Conservation (phyloP, 2,113 vertebrate species). For the Neomonachus schauinslandi region DNA sequence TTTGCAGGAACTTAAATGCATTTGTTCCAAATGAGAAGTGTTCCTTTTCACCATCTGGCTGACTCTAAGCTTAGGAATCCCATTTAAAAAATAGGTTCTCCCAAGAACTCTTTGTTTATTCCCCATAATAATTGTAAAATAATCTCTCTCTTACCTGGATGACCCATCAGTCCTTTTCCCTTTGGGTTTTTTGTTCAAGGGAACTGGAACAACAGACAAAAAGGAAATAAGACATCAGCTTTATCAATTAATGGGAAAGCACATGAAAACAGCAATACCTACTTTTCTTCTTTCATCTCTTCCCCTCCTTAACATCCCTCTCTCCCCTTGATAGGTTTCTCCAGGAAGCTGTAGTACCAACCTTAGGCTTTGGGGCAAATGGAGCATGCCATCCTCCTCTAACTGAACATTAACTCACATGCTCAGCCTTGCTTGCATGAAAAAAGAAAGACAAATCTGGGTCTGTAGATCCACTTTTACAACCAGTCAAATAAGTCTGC, state of each 20-base stretch:
- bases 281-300: not conserved
- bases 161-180: not conserved
- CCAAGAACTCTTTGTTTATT: not conserved
- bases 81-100: not conserved
- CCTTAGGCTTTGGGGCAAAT: not conserved
- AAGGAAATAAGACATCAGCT: not conserved
- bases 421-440: rapidly evolving
- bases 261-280: not conserved
- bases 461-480: not conserved
- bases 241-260: not conserved
- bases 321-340: not conserved
- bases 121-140: not conserved
- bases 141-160: not conserved
- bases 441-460: not conserved
- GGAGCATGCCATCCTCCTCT: not conserved
- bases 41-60: slow-evolving; percentile 36
- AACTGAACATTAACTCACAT: not conserved
- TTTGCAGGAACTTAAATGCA: slow-evolving; percentile 19
- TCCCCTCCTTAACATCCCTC: rapidly evolving
- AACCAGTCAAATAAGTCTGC: not conserved
- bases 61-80: not conserved
- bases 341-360: not conserved
- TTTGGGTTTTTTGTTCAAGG: not conserved
- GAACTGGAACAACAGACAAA: not conserved
- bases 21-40: slow-evolving; percentile 33